A percentile compares a stretch with the other conserved stretches of the same genome.
Evolutionary conservation across 2,113 vertebrate species (phyloP).

Genomic region (Colaptes auratus): DNA sequence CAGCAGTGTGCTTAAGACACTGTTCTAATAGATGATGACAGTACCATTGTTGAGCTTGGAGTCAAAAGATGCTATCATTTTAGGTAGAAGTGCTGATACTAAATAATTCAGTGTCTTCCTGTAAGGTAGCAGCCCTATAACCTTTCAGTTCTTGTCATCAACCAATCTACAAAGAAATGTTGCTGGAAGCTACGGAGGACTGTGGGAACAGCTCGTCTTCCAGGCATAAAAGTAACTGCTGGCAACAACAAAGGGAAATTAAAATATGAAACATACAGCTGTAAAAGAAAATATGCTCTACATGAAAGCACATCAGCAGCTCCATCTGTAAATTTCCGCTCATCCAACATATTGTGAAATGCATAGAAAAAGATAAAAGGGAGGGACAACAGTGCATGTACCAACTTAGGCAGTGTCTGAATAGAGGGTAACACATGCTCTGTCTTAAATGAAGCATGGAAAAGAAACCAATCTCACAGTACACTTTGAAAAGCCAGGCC

Average conservation of each 20-base stretch:
- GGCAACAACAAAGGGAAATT: slow-evolving; percentile 36
- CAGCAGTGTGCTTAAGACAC: neutral
- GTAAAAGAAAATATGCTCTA: slow-evolving; percentile 45
- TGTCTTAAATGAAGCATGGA: slow-evolving; percentile 38
- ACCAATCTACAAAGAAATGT: slow-evolving; percentile 27
- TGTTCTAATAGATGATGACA: neutral
- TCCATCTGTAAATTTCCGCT: slow-evolving; percentile 35
- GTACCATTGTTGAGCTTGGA: neutral
- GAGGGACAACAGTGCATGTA: neutral
- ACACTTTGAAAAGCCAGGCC: slow-evolving; percentile 23
- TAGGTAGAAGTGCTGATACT: neutral
- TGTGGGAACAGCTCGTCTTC: neutral
- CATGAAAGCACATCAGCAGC: slow-evolving; percentile 43
- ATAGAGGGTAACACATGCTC: slow-evolving; percentile 18
- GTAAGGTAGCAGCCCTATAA: neutral
- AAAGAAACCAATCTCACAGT: slow-evolving; percentile 6
- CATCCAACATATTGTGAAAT: neutral
- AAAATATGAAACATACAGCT: slow-evolving; percentile 5
- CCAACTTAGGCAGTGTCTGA: slow-evolving; percentile 21
- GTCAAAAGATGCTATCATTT: neutral
- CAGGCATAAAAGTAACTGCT: slow-evolving; percentile 32
- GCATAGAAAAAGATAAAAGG: slow-evolving; percentile 39
- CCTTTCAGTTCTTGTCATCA: slow-evolving; percentile 32
- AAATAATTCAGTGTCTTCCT: slow-evolving; percentile 52
- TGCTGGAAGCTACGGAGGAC: slow-evolving; percentile 29